Evolutionary conservation across 1,140 invertebrate genomes (phyloP).

Genomic region (Vanessa atalanta): DNA sequence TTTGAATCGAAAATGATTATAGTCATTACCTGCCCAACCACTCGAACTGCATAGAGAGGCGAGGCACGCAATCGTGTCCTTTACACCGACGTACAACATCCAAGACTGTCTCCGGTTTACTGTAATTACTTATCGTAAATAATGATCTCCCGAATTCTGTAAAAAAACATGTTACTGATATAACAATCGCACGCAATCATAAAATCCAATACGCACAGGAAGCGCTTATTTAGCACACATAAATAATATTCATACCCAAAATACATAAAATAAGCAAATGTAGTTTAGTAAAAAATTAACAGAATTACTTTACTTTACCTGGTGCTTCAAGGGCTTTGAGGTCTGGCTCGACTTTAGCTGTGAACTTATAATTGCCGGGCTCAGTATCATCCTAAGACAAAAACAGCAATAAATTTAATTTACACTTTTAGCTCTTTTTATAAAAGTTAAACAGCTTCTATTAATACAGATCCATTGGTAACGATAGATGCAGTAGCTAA

Average conservation of each 20-base stretch:
- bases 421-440: too few relatives aligned
- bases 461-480: too few relatives aligned
- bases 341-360: constrained; percentile 25
- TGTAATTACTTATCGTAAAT: constrained; percentile 38
- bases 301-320: constrained; percentile 7
- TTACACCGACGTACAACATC: constrained; percentile 42
- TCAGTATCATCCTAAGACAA: constrained; percentile 33
- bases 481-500: too few relatives aligned
- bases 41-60: constrained; percentile 34
- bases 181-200: too few relatives aligned
- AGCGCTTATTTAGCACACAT: too few relatives aligned
- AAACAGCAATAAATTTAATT: background rate
- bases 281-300: background rate
- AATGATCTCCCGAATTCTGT: constrained; percentile 43
- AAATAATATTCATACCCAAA: background rate
- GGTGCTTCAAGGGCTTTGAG: constrained; percentile 1
- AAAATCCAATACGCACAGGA: too few relatives aligned
- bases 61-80: constrained; percentile 44
- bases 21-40: constrained; percentile 44
- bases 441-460: too few relatives aligned
- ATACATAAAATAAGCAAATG: background rate
- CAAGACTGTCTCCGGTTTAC: constrained; percentile 20
- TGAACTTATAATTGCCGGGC: constrained; percentile 36
- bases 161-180: constrained; percentile 27
- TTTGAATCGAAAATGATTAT: background rate